These are phyloP conservation scores for Latheticus oryzae DNA, from an alignment of 2,888 invertebrate genomes.

Conservation along the genomic window DNA sequence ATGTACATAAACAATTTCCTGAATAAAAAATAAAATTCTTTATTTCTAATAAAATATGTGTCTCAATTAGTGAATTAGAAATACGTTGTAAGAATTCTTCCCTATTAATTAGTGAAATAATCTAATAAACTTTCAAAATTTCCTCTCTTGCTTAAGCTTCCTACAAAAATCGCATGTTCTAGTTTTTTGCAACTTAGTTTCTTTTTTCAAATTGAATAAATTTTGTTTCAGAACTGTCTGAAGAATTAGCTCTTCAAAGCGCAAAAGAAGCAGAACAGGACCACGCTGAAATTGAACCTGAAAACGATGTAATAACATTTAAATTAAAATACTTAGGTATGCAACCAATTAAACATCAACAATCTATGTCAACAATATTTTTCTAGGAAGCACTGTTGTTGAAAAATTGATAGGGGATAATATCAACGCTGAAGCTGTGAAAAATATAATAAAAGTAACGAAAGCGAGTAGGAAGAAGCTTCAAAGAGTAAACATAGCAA, in stretches of 20 bases:
- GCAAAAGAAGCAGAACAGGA: constrained; percentile 65
- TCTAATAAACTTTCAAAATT: too few relatives aligned
- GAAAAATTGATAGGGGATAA: constrained; percentile 78
- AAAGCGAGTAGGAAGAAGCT: constrained; percentile 71
- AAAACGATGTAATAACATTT: constrained; percentile 68
- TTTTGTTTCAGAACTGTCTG: constrained; percentile 71
- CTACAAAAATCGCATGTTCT: too few relatives aligned
- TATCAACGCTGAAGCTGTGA: constrained; percentile 84
- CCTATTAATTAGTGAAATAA: too few relatives aligned
- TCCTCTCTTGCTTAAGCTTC: too few relatives aligned
- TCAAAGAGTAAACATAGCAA: constrained; percentile 76
- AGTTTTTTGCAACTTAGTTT: too few relatives aligned
- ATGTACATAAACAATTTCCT: too few relatives aligned
- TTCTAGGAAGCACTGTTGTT: constrained; percentile 74
- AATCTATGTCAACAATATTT: neutral
- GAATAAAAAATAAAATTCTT: too few relatives aligned
- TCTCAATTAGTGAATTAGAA: too few relatives aligned
- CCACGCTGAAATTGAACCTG: constrained; percentile 52
- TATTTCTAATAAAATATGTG: too few relatives aligned
- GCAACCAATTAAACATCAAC: constrained; percentile 6
- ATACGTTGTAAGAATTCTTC: too few relatives aligned
- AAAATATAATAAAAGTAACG: constrained; percentile 77
- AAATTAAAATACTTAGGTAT: constrained; percentile 77
- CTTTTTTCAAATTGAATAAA: too few relatives aligned
- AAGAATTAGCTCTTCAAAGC: constrained; percentile 76